Conservation (phyloP, 2,888 invertebrate genomes). For the Drosophila falleni region DNA sequence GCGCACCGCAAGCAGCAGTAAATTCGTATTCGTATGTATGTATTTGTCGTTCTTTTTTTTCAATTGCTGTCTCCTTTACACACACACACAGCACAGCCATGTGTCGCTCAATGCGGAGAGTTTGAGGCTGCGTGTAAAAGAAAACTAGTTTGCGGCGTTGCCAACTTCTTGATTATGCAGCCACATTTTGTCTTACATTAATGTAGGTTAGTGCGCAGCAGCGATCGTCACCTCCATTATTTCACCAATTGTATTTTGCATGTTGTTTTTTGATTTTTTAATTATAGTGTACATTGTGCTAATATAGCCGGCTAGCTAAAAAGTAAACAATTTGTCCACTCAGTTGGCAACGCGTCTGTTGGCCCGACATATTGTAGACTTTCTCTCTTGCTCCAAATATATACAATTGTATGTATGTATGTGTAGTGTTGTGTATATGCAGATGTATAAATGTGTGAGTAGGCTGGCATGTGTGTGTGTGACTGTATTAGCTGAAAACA, state of each 20-base stretch:
- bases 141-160: slow-evolving; percentile 64
- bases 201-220: slow-evolving; percentile 69
- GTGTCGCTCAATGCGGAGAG: slow-evolving; percentile 52
- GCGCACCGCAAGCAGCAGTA: slow-evolving; percentile 70
- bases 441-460: slow-evolving; percentile 22
- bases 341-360: slow-evolving; percentile 61
- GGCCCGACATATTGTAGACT: slow-evolving; percentile 61
- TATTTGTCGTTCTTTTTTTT: slow-evolving; percentile 54
- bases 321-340: slow-evolving; percentile 67
- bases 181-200: slow-evolving; percentile 54
- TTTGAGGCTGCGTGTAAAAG: slow-evolving; percentile 54
- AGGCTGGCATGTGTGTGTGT: slow-evolving; percentile 23
- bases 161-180: slow-evolving; percentile 53
- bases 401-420: slow-evolving; percentile 12
- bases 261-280: slow-evolving; percentile 40
- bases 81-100: slow-evolving; percentile 43
- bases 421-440: slow-evolving; percentile 26
- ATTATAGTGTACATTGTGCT: slow-evolving; percentile 37
- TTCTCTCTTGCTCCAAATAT: slow-evolving; percentile 73
- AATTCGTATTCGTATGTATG: slow-evolving; percentile 52
- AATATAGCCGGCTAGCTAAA: slow-evolving; percentile 50
- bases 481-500: slow-evolving; percentile 65
- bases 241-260: slow-evolving; percentile 27
- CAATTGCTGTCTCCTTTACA: slow-evolving; percentile 61
- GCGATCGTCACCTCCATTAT: slow-evolving; percentile 25